A percentile compares a stretch with the other conserved stretches of the same genome.
Conservation (phyloP, 2,113 vertebrate species). For the Scolopax mira region DNA sequence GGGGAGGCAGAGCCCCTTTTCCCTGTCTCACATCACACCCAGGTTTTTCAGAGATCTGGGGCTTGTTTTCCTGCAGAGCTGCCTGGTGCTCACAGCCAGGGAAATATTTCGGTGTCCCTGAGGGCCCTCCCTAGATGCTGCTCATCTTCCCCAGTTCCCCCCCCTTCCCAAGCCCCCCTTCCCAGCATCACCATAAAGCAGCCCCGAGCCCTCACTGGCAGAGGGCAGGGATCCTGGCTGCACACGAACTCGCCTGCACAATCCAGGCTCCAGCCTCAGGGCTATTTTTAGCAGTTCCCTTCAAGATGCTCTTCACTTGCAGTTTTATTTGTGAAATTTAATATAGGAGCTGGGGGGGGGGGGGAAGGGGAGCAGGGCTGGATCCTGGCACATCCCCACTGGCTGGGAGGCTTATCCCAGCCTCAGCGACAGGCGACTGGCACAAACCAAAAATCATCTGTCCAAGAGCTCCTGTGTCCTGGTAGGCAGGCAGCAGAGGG, state of each 20-base stretch:
- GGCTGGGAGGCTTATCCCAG: neutral
- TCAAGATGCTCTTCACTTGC: conserved; percentile 33
- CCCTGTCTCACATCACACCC: fast-evolving
- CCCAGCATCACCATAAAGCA: fast-evolving
- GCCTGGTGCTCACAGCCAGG: neutral
- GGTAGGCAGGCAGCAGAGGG: neutral
- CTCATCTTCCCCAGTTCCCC: neutral
- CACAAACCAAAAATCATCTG: neutral
- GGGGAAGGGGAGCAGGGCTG: neutral
- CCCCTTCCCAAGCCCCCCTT: neutral
- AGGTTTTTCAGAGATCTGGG: neutral
- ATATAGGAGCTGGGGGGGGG: neutral
- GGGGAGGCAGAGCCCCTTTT: neutral
- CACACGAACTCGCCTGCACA: neutral
- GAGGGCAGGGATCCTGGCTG: neutral
- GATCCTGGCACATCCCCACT: neutral
- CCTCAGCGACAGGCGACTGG: neutral
- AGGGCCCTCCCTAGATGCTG: neutral
- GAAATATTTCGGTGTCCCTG: neutral
- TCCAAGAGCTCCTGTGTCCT: neutral
- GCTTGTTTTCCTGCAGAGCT: neutral
- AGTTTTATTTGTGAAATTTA: conserved; percentile 49
- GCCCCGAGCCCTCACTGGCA: neutral
- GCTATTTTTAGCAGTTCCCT: conserved; percentile 54
- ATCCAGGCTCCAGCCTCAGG: conserved; percentile 11